Conservation (phyloP, 37 sponge, comb jelly and placozoan species). For the Geodia barretti region DNA sequence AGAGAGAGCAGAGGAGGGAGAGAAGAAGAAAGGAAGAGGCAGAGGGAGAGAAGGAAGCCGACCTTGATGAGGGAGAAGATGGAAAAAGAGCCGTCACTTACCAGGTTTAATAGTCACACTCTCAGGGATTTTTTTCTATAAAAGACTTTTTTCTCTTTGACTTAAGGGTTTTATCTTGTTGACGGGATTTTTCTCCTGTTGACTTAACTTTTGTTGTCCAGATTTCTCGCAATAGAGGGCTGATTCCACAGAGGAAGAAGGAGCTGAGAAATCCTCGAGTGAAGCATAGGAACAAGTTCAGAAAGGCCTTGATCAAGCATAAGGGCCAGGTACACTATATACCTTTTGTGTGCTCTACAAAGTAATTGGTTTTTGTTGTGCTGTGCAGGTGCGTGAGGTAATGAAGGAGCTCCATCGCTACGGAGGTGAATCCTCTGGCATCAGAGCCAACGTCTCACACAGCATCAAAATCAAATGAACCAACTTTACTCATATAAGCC, state of each 20-base stretch:
- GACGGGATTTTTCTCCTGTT: too few relatives aligned
- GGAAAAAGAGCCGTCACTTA: conserved; percentile 86
- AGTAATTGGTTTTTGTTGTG: neutral
- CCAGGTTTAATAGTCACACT: conserved; percentile 67
- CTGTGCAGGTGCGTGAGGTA: conserved; percentile 64
- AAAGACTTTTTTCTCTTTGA: too few relatives aligned
- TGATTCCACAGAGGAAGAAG: conserved; percentile 86
- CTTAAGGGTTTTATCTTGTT: too few relatives aligned
- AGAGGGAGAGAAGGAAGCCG: conserved; percentile 24
- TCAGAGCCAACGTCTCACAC: conserved; percentile 67
- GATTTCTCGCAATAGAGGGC: conserved; percentile 86
- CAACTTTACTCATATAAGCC: neutral
- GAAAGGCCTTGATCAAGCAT: conserved; percentile 71
- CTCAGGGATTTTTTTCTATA: too few relatives aligned
- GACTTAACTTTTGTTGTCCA: too few relatives aligned
- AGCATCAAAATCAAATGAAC: conserved; percentile 80
- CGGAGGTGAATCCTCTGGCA: conserved; percentile 87
- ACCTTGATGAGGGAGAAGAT: conserved; percentile 28
- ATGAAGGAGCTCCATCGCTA: conserved; percentile 49
- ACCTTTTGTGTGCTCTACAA: neutral
- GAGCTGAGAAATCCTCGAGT: conserved; percentile 95
- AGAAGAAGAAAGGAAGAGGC: conserved; percentile 24
- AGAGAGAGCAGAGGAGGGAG: conserved; percentile 29
- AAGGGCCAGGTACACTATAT: conserved; percentile 59
- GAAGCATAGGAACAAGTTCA: conserved; percentile 85